Conservation (phyloP, 2,113 vertebrate genomes). For the Epinephelus lanceolatus region DNA sequence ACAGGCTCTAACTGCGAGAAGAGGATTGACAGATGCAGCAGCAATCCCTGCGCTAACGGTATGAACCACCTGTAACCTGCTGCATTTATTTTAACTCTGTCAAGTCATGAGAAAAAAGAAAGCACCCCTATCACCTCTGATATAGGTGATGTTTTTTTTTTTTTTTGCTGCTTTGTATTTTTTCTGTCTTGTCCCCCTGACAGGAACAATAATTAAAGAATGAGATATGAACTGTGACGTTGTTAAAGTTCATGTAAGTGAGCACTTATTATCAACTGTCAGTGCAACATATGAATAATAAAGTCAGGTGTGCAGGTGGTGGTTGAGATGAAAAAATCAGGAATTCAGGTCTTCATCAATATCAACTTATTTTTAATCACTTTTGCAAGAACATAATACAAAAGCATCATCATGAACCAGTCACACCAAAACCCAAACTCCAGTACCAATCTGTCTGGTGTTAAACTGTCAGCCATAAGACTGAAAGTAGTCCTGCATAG, state of each 20-base stretch:
- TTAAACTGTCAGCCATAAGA: neutral
- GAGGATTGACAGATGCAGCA: conserved; percentile 89
- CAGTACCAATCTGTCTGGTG: neutral
- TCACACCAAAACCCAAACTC: neutral
- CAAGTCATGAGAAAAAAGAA: too few species aligned
- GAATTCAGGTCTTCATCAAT: too few species aligned
- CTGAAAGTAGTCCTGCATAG: neutral
- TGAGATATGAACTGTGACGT: neutral
- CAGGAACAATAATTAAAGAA: neutral
- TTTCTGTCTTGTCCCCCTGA: too few species aligned
- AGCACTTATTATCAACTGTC: neutral
- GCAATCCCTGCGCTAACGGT: conserved; percentile 89
- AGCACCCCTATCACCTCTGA: too few species aligned
- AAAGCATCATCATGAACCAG: neutral
- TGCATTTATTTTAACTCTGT: too few species aligned
- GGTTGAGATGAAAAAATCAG: neutral
- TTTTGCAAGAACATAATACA: neutral
- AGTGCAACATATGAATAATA: neutral
- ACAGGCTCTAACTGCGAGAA: conserved; percentile 95
- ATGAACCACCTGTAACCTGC: conserved; percentile 4
- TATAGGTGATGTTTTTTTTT: too few species aligned
- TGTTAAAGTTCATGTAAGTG: neutral
- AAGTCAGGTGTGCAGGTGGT: neutral
- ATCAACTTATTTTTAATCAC: neutral
- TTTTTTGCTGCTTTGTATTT: too few species aligned